Evolutionary conservation across 1,140 invertebrate species (phyloP).

Genomic region (Drosophila quadrilineata): DNA sequence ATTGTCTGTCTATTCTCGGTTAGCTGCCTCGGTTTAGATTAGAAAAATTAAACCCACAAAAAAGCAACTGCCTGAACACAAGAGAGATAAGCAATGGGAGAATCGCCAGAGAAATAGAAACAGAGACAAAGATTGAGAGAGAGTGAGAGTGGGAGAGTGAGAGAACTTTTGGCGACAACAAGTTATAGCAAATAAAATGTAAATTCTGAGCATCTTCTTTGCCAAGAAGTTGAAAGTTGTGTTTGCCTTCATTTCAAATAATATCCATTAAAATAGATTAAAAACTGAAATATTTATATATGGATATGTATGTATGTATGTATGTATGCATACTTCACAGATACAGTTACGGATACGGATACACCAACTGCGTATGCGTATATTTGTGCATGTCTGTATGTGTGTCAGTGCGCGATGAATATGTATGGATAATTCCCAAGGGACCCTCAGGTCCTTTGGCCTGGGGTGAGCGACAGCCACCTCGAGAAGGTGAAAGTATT

Average conservation of each 20-base stretch:
- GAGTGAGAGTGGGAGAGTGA: background rate
- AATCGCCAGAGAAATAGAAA: background rate
- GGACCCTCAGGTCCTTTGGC: slow-evolving; percentile 2
- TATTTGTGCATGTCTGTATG: background rate
- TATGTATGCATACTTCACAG: no score
- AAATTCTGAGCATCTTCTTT: slow-evolving; percentile 23
- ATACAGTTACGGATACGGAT: no score
- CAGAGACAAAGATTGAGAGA: background rate
- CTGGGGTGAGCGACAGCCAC: slow-evolving; percentile 2
- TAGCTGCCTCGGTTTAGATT: slow-evolving; percentile 45
- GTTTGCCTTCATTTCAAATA: slow-evolving; percentile 59
- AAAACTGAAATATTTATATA: slow-evolving; percentile 76
- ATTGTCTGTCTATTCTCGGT: slow-evolving; percentile 40
- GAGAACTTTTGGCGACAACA: slow-evolving; percentile 29
- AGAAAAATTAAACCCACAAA: slow-evolving; percentile 64
- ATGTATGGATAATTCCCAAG: slow-evolving; percentile 37
- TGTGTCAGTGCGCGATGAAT: slow-evolving; percentile 9
- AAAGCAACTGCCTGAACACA: no score
- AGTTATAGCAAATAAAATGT: slow-evolving; percentile 64
- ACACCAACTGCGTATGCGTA: no score
- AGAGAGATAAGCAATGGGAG: no score
- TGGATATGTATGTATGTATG: slow-evolving; percentile 13
- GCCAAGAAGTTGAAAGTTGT: slow-evolving; percentile 40
- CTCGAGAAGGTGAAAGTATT: slow-evolving; percentile 71
- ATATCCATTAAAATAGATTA: slow-evolving; percentile 79